Evolutionary conservation across 2,888 invertebrate species (phyloP).

Genomic region (Octonoba sinensis): DNA sequence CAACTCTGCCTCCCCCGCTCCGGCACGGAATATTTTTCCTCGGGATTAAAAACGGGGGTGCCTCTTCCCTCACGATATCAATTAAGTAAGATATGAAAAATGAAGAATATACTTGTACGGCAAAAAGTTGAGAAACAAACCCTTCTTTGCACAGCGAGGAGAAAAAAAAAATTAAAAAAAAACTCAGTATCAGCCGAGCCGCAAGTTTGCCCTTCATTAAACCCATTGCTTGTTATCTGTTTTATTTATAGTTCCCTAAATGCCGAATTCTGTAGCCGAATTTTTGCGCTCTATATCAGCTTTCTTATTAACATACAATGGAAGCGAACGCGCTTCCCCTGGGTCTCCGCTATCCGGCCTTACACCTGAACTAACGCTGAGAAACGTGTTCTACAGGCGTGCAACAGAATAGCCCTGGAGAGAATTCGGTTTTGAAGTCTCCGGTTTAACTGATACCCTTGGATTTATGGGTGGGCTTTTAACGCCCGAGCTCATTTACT

Average conservation of each 20-base stretch:
- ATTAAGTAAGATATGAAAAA: constrained; percentile 46
- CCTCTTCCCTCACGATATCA: constrained; percentile 50
- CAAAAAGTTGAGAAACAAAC: constrained; percentile 9
- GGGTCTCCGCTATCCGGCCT: constrained; percentile 41
- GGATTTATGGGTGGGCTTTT: constrained; percentile 51
- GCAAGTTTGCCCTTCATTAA: constrained; percentile 53
- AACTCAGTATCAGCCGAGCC: not conserved
- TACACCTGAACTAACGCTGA: constrained; percentile 39
- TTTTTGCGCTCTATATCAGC: not conserved
- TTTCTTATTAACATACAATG: constrained; percentile 29
- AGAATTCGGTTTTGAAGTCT: constrained; percentile 34
- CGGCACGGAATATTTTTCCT: constrained; percentile 18
- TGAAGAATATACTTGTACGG: constrained; percentile 40
- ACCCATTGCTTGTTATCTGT: constrained; percentile 55
- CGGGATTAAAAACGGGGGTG: constrained; percentile 53
- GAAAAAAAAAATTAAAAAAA: constrained; percentile 22
- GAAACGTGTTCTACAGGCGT: constrained; percentile 32
- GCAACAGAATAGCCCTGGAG: constrained; percentile 26
- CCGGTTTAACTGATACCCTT: constrained; percentile 31
- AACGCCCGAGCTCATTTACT: constrained; percentile 42
- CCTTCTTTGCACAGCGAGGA: not conserved
- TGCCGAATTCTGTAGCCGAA: too few relatives aligned
- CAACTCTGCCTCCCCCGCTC: constrained; percentile 18
- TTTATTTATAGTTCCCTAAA: constrained; percentile 44
- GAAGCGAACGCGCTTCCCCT: constrained; percentile 24